These are phyloP conservation scores for Sesia apiformis DNA, from an alignment of 2,888 invertebrate genomes.

Conservation along the genomic window DNA sequence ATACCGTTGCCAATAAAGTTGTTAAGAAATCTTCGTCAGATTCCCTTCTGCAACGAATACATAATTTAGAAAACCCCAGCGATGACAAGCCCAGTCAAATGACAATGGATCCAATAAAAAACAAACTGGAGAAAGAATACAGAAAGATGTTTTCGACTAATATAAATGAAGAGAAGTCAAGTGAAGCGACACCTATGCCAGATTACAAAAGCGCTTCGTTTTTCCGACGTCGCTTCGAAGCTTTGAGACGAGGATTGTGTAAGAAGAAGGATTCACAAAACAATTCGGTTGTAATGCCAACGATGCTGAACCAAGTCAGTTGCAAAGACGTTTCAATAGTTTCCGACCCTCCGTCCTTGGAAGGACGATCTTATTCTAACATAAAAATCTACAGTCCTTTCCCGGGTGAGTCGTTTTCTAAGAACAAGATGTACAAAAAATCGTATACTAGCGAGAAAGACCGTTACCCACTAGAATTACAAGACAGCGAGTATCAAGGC, in stretches of 20 bases:
- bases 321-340: conserved; percentile 44
- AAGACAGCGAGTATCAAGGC: conserved; percentile 32
- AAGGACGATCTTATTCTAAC: conserved; percentile 38
- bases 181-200: conserved; percentile 18
- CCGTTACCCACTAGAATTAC: conserved; percentile 10
- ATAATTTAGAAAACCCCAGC: conserved; percentile 44
- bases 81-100: conserved; percentile 25
- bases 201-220: conserved; percentile 39
- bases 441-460: conserved; percentile 6
- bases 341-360: conserved; percentile 50
- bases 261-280: conserved; percentile 36
- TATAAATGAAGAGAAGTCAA: conserved; percentile 25
- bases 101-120: conserved; percentile 39
- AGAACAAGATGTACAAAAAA: not conserved
- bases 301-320: conserved; percentile 21
- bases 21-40: conserved; percentile 38
- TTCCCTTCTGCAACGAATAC: conserved; percentile 46
- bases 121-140: conserved; percentile 49
- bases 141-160: conserved; percentile 37
- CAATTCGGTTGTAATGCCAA: conserved; percentile 12
- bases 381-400: conserved; percentile 29
- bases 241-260: conserved; percentile 31
- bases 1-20: conserved; percentile 2
- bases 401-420: not conserved
- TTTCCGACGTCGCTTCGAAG: conserved; percentile 43